Evolutionary conservation across 2,888 invertebrate species (phyloP), one percentile per base, ranked within the genome.

Genomic region (Lasioglossum figueresi): DNA sequence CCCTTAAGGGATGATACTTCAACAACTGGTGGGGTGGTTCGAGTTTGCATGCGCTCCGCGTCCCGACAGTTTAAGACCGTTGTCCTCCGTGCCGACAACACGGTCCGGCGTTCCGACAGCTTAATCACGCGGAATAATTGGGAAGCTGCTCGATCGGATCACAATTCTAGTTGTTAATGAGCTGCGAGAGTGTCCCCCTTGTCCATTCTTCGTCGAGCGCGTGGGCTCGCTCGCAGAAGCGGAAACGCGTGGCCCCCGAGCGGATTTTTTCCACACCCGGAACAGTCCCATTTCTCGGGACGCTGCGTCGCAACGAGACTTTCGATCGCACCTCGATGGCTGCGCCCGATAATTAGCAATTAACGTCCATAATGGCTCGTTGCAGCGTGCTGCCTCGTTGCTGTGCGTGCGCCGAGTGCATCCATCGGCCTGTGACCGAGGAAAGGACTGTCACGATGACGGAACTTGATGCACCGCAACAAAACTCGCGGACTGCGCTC

Each of bases 261-360:
- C 31, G 59, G 19, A 8, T 19, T 63, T 56, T 45, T 73, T 45
- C 63, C 66, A 37, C 31, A 31, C 23, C 34, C 40, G 63, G 48
- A 45, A 45, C 31, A 16, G 34, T 66, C 34, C 34, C 10, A 34
- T 34, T 34, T 66, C 31, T 63, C 59, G 59, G 14, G 59, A 27
- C 16, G 63, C 63, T 27, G 31, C 63, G 31, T 14, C 63, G 31
- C 63, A 27, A 63, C 66, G 37, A 23, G 56, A 63, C 79, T 83
- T 34, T 68, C 52, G 48, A 83, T 75, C 71, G 76, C 59, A 27
- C n/a, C 56, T 66, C 76, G 82, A 79, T 48, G 63, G 43, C 73
- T 79, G 56, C 43, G 56, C 45, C n/a, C 45, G 84, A 76, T 79
- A 85, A 79, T 85, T 79, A 84, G n/a, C 79, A 84, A 84, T 78